These are phyloP conservation scores for Esox niger DNA, from an alignment of 2,113 vertebrate species.

Conservation along the genomic window DNA sequence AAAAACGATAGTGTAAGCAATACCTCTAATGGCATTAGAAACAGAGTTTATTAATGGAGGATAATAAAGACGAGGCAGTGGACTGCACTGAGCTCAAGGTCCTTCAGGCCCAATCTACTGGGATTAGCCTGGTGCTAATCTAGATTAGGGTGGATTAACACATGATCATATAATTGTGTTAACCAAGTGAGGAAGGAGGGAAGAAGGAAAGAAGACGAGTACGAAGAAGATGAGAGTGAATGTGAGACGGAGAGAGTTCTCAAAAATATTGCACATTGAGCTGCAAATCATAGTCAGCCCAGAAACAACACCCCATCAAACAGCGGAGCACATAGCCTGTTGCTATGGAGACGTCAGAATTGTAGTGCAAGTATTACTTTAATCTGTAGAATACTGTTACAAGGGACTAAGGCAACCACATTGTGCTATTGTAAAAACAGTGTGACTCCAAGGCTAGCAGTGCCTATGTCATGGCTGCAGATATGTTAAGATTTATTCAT, in stretches of 20 bases:
- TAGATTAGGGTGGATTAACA: conserved; percentile 55
- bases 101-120: conserved; percentile 53
- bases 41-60: conserved; percentile 51
- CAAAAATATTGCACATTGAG: conserved; percentile 57
- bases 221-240: conserved; percentile 13
- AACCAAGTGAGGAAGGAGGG: not conserved
- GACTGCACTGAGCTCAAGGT: conserved; percentile 23
- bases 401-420: conserved; percentile 65
- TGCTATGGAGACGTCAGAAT: conserved; percentile 79
- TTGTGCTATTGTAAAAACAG: conserved; percentile 66
- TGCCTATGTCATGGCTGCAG: conserved; percentile 54
- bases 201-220: conserved; percentile 22
- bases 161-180: conserved; percentile 12
- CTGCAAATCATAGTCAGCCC: conserved; percentile 71
- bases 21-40: conserved; percentile 47
- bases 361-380: conserved; percentile 58
- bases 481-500: conserved; percentile 50
- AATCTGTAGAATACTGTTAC: conserved; percentile 73
- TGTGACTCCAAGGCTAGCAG: conserved; percentile 25
- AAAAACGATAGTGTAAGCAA: conserved; percentile 12
- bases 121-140: conserved; percentile 59
- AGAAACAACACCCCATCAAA: conserved; percentile 64
- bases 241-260: conserved; percentile 37
- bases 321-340: conserved; percentile 69
- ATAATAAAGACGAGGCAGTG: conserved; percentile 56